Evolutionary conservation across 2,888 invertebrate species (phyloP).

Genomic region (Deilephila elpenor): DNA sequence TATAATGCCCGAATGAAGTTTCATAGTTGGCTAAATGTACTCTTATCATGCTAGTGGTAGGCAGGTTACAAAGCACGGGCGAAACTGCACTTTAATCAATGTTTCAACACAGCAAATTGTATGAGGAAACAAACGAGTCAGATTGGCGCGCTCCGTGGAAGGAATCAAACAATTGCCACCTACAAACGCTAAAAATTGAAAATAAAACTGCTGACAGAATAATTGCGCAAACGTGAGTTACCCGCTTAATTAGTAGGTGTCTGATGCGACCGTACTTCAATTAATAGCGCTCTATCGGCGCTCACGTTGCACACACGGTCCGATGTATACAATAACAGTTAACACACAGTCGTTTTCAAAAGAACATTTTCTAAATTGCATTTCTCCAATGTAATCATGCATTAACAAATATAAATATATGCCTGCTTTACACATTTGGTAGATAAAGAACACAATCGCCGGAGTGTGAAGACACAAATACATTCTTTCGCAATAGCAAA

Average conservation of each 20-base stretch:
- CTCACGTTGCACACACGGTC: not conserved
- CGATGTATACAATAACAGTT: not conserved
- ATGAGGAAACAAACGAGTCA: conserved; percentile 46
- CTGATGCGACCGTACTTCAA: not conserved
- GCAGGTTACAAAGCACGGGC: conserved; percentile 37
- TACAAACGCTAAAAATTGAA: conserved; percentile 28
- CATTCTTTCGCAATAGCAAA: conserved; percentile 30
- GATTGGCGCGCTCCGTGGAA: conserved; percentile 34
- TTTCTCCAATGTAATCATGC: not conserved
- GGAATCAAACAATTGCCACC: conserved; percentile 31
- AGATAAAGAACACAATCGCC: conserved; percentile 28
- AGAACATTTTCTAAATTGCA: conserved; percentile 18
- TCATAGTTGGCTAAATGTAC: conserved; percentile 36
- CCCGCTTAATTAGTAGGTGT: conserved; percentile 15
- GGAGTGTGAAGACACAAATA: conserved; percentile 15
- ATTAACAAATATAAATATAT: conserved; percentile 22
- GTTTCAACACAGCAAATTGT: conserved; percentile 48
- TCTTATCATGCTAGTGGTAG: conserved; percentile 42
- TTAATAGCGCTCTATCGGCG: not conserved
- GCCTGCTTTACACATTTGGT: conserved; percentile 20
- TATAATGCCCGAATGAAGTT: conserved; percentile 33
- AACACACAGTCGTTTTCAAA: not conserved
- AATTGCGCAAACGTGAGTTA: conserved; percentile 29
- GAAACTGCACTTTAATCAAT: conserved; percentile 46
- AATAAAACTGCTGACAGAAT: conserved; percentile 32